Evolutionary conservation across 2,113 vertebrate genomes (phyloP), one percentile per base, ranked within the genome.

Genomic region (Eleginops maclovinus): DNA sequence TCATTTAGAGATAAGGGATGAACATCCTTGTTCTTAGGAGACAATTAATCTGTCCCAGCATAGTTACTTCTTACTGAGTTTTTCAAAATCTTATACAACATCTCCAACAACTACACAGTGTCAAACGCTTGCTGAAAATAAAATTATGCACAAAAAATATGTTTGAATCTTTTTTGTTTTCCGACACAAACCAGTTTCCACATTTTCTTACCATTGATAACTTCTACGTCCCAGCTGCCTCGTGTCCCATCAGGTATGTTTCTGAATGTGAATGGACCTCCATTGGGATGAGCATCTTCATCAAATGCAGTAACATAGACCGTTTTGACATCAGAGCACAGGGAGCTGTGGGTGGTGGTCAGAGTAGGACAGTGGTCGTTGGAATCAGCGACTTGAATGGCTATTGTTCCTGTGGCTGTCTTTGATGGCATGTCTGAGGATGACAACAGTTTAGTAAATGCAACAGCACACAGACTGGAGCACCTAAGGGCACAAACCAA

Each of bases 371-470:
- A 99, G 66, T 96, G 93, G 75, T 96, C 93, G 7, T 94, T 95
- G 58, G 72, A 12, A 51, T 96, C 96, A n/a, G 86, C 43, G 2
- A 97, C 85, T 76, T 94, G 91, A 17, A 98, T 89, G 41, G 94
- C 94, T 81, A 98, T 89, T 2, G 96, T 98, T 69, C 96, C 96
- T 0, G 96, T 98, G 14, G 95, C 94, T 3, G 96, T 97, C 71
- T 94, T 95, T n/a, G 83, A 72, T 85, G 96, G 95, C 79, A 60
- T 55, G n/a, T 96, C 97, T 98, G 91, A 81, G 22, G 50, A 77
- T 2, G 54, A 78, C 4, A 72, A 59, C 4, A 65, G 2, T 3
- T 51, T 1, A 22, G 24, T 59, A 24, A 41, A 62, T 60, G 2
- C 46, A 46, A 71, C 24, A 63, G 24, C 40, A 64, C 21, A 71